Evolutionary conservation across 2,113 vertebrate species (phyloP).

Genomic region (Haemorhous mexicanus): DNA sequence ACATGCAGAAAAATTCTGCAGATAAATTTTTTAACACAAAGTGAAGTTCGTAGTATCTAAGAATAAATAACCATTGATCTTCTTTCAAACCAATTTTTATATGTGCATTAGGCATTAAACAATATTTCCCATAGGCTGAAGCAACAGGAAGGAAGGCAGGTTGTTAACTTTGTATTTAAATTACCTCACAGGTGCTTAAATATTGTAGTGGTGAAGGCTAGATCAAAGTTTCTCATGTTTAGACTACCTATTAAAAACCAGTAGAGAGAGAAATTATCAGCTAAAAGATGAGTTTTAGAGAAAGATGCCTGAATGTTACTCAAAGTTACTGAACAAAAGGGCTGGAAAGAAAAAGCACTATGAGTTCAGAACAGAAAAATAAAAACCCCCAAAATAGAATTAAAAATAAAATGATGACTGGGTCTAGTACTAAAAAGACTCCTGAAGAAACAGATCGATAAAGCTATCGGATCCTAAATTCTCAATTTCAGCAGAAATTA

Average conservation of each 20-base stretch:
- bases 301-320: background rate
- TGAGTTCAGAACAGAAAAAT: background rate
- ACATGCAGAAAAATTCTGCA: background rate
- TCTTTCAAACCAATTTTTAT: background rate
- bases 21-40: background rate
- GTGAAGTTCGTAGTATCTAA: background rate
- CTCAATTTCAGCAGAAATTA: background rate
- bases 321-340: background rate
- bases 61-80: background rate
- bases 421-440: background rate
- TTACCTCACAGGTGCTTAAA: background rate
- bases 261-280: background rate
- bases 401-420: background rate
- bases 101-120: background rate
- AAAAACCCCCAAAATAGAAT: background rate
- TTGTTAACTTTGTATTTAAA: background rate
- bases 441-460: background rate
- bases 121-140: background rate
- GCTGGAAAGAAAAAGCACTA: background rate
- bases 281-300: background rate
- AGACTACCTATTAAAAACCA: conserved; percentile 2
- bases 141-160: background rate
- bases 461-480: background rate
- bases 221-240: background rate
- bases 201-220: background rate